phyloP scores from a whole-genome alignment of 2,888 invertebrate genomes.

The Drosophila picticornis region DNA sequence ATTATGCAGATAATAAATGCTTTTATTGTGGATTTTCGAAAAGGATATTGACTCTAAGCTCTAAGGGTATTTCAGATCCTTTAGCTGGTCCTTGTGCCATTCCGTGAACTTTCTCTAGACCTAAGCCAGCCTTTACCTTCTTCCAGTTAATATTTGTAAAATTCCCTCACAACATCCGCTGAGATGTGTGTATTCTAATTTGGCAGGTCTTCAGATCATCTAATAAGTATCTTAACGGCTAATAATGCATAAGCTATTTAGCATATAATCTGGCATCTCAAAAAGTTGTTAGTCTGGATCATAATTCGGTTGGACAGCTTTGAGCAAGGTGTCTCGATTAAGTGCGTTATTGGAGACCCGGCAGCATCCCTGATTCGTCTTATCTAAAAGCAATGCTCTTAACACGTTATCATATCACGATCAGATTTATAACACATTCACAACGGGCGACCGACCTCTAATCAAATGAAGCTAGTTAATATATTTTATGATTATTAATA shows the following conservation, averaged over 20 bases:
- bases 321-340: constrained; percentile 32
- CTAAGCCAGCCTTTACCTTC: neutral
- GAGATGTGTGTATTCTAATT: neutral
- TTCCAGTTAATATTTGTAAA: neutral
- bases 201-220: neutral
- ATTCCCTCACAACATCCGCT: neutral
- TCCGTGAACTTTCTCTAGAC: neutral
- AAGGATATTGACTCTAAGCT: neutral
- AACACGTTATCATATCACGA: constrained; percentile 76
- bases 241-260: neutral
- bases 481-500: constrained; percentile 79
- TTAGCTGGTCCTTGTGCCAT: neutral
- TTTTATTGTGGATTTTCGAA: neutral
- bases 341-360: constrained; percentile 26
- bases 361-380: constrained; percentile 21
- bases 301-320: constrained; percentile 28
- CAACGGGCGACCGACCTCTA: constrained; percentile 54
- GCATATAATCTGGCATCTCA: neutral
- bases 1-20: neutral
- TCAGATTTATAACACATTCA: constrained; percentile 32
- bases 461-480: constrained; percentile 77
- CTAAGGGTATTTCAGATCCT: neutral
- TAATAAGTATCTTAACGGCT: neutral
- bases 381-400: constrained; percentile 45
- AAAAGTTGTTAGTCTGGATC: constrained; percentile 19